Evolutionary conservation across 2,797 vertebrate genomes (phyloP).

Genomic region (Diceros bicornis): DNA sequence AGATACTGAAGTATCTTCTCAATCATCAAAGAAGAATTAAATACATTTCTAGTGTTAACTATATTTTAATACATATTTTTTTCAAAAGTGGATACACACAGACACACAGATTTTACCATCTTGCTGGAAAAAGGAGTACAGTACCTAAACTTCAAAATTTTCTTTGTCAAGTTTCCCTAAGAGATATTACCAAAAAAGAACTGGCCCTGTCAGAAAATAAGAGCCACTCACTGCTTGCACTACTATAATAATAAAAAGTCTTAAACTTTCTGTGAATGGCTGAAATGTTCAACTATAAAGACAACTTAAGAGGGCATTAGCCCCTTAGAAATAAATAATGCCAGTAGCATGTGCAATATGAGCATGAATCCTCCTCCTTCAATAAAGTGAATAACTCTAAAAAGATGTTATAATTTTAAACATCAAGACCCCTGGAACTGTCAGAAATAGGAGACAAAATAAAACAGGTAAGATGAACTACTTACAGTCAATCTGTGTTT

Average conservation of each 20-base stretch:
- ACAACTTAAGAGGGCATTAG: constrained; percentile 43
- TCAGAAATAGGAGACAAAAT: constrained; percentile 61
- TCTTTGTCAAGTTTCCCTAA: constrained; percentile 62
- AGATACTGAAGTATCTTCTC: constrained; percentile 51
- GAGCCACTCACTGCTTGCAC: neutral
- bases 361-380: constrained; percentile 24
- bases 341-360: constrained; percentile 1
- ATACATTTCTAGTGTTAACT: constrained; percentile 57
- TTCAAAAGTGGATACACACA: constrained; percentile 48
- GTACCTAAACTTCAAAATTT: constrained; percentile 52
- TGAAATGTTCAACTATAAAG: constrained; percentile 28
- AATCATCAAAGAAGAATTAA: constrained; percentile 62
- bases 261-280: constrained; percentile 43
- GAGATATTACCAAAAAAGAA: constrained; percentile 53
- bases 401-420: constrained; percentile 24
- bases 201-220: constrained; percentile 59
- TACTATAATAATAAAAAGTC: constrained; percentile 64
- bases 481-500: constrained; percentile 50
- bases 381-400: constrained; percentile 42
- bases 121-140: constrained; percentile 46
- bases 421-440: constrained; percentile 30
- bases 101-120: constrained; percentile 18
- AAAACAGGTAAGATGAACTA: constrained; percentile 50
- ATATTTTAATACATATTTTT: constrained; percentile 56
- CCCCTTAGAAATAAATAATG: constrained; percentile 57